Evolutionary conservation across 2,888 invertebrate genomes (phyloP), one percentile per base, ranked within the genome.

Genomic region (Lutraria lutraria): DNA sequence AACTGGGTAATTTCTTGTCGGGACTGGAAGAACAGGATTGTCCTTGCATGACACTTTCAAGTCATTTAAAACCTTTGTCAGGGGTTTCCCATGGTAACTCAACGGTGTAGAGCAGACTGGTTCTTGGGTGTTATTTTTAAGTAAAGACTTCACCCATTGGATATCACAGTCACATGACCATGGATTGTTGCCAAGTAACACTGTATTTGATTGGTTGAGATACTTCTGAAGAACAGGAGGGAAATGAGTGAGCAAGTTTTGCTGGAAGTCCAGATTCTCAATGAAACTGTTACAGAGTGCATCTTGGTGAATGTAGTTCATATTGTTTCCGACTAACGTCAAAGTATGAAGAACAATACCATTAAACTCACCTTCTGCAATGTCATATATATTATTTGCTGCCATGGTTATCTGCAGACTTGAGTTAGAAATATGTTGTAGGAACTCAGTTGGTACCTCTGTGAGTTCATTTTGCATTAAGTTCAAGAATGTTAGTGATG

Each of bases 81-180:
- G 80, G 21, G 82, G 86, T 72, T 85, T 85, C 0, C 92, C 93
- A 76, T 68, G 86, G 81, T 89, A 92, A 29, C 86, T 86, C 25
- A 84, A 25, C 25, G 93, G 91, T 72, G 83, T 43, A 15, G 87
- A 87, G 91, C 94, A 94, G 15, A 86, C 83, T 25, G 94, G 94
- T 72, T 85, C 76, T 31, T 82, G 87, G 53, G n/a, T 80, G n/a
- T 21, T 83, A 72, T 52, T 89, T 53, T 83, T 86, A 25, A 83
- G 92, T 85, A 89, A 90, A 1, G 85, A 85, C 8, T 92, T 90
- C 87, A 95, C 83, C 95, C 95, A 95, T 80, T 93, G 88, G 29
- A 93, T 87, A 56, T 87, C 85, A 89, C 95, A 95, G 90, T 94
- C 93, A 91, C 95, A 95, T 76, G 72, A 54, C 94, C 94, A 94